Evolutionary conservation across 2,113 vertebrate species (phyloP), one percentile per base, ranked within the genome.

Genomic region (Pseudonaja textilis): DNA sequence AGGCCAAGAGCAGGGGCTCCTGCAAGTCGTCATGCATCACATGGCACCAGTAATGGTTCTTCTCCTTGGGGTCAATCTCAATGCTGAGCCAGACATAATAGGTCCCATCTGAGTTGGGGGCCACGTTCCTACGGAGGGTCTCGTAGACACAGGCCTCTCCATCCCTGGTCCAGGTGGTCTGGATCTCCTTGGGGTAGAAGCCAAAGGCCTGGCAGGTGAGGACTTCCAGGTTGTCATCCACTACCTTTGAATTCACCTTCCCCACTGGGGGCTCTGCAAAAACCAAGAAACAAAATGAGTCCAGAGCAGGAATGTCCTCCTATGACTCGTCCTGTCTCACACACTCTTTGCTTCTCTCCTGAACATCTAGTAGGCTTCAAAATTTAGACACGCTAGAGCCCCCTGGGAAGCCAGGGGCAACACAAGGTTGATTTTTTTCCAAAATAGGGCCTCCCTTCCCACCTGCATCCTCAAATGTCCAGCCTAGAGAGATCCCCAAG

Each of bases 121-220:
- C 61, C 61, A 69, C 61, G 0, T 69, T 69, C 29, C 29, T 69
- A 69, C 0, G 1, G 61, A 69, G 61, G 61, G 61, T 69, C 29
- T 14, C 26, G 0, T 69, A 14, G 0, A 5, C 1, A 1, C 61
- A 69, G 29, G 4, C 4, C 61, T n/a, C 61, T 16, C 1, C 29
- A 0, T 69, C 61, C 61, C 29, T 69, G 4, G 0, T 69, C 61
- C 61, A 69, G 12, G 11, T 69, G 61, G 61, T 4, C 29, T n/a
- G 26, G 61, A 69, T 69, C 29, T 69, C 61, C 29, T 69, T 69
- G 61, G 61, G 61, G 61, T 64, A 64, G 29, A n/a, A 64, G 61
- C 61, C 61, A 2, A 10, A 64, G 61, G 61, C 61, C 29, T 64
- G 26, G 61, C 61, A 64, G 61, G 14, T 69, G 29, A 69, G 64